A percentile compares a stretch with the other conserved stretches of the same genome.
These are phyloP conservation scores for human DNA, from an alignment of 2,113 vertebrate species.

Conservation along the genomic window DNA sequence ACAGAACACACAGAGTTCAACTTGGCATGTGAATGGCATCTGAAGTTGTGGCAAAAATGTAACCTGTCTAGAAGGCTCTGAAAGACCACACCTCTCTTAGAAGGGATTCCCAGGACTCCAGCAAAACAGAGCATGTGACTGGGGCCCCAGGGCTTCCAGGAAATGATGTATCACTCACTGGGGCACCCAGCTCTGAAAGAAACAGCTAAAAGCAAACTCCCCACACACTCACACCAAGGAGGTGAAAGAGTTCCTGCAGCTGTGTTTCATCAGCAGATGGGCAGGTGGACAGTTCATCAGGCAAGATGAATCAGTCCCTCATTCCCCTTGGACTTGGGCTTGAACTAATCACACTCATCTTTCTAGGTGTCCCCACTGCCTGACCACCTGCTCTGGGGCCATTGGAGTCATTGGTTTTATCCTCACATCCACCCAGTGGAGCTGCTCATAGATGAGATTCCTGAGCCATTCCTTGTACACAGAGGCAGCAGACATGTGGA, in stretches of 20 bases:
- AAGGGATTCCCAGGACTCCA: neutral
- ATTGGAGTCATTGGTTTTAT: neutral
- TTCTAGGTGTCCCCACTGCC: neutral
- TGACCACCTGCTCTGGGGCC: no score
- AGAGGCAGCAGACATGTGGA: rapidly evolving
- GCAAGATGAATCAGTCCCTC: neutral
- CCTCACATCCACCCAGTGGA: neutral
- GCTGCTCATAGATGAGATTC: neutral
- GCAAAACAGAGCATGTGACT: neutral
- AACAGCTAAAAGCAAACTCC: neutral
- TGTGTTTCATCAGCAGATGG: rapidly evolving
- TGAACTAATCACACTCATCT: neutral
- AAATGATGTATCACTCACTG: neutral
- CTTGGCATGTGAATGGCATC: neutral
- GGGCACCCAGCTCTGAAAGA: neutral
- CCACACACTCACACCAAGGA: no score
- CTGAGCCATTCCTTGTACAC: rapidly evolving
- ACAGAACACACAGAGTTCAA: neutral
- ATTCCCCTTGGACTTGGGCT: neutral
- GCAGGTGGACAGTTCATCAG: neutral
- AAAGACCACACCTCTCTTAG: neutral
- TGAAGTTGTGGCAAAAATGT: no score
- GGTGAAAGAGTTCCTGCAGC: no score
- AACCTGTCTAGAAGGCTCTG: rapidly evolving
- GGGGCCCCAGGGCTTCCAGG: no score